Conservation (phyloP, 2,888 invertebrate genomes). For the Drosophila lutescens region DNA sequence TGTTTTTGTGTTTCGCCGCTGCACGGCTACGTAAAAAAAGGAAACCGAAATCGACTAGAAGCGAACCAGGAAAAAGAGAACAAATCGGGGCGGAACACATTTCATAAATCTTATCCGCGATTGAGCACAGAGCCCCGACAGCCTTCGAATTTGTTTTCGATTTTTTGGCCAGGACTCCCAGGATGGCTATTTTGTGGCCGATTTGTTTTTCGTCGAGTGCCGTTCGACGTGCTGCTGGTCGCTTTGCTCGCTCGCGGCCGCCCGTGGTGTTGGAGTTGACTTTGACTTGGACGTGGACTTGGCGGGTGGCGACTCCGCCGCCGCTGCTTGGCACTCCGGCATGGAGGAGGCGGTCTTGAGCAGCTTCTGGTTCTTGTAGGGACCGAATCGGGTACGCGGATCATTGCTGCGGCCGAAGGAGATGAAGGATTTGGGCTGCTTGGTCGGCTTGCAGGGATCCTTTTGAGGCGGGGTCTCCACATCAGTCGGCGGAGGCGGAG, state of each 20-base stretch:
- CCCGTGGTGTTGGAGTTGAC: too few relatives aligned
- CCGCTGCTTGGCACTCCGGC: not conserved
- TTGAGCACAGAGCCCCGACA: slow-evolving; percentile 66
- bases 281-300: not conserved
- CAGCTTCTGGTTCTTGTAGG: slow-evolving; percentile 29
- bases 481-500: slow-evolving; percentile 1
- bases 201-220: slow-evolving; percentile 20
- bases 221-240: slow-evolving; percentile 1
- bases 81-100: slow-evolving; percentile 58
- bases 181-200: slow-evolving; percentile 26
- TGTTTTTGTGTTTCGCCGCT: slow-evolving; percentile 40
- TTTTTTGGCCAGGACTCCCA: slow-evolving; percentile 46
- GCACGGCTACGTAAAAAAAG: slow-evolving; percentile 36
- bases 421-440: slow-evolving; percentile 37
- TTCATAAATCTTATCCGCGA: slow-evolving; percentile 74
- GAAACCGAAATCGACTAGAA: slow-evolving; percentile 27
- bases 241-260: not conserved
- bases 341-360: not conserved
- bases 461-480: slow-evolving; percentile 8
- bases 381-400: slow-evolving; percentile 26
- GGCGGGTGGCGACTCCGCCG: not conserved
- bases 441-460: not conserved
- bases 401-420: slow-evolving; percentile 36
- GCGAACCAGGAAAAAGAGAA: slow-evolving; percentile 21
- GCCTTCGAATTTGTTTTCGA: slow-evolving; percentile 54